Base-by-base conservation (phyloP, 2,888 invertebrate genomes). In the Poecilobothrus nobilitatus region DNA sequence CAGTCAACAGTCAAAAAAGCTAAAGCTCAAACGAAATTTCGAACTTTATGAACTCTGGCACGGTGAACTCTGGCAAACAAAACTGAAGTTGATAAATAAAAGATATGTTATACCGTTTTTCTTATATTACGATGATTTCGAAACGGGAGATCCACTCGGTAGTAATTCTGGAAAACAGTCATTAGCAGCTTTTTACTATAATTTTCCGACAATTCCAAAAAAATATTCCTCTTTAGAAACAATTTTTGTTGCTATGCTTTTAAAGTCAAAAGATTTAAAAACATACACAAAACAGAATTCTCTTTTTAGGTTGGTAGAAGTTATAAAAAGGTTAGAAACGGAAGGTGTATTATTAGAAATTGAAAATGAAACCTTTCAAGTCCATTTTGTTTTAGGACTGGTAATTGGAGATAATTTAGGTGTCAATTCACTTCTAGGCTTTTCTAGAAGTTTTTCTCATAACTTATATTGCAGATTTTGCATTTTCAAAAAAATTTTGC, bases 251-350 rank as follows among this genome's bases (percentile, higher is more conserved):
- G 66, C 66, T 6, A 66, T 66, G 66, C 20, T 68, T 64, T 21
- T 70, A 20, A 66, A 68, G n/a, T 66, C 68, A 34, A 66, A 44
- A 66, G 44, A 66, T 22, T 41, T 66, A 20, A 68, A 68, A 44
- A 37, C 41, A 4, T 68, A 66, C 33, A 44, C 1, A 15, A 66
- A 22, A 15, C 21, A 63, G 18, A 68, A 63, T 21, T 66, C 63
- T 66, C 66, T 65, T 15, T 15, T 6, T 12, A 21, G 34, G 10
- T 21, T 68, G 44, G 44, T 70, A 12, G 66, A 66, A 44, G 44
- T 33, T 34, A 68, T 68, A 66, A 70, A 70, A 63, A 68, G 68
- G 27, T 66, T 68, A 37, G 68, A 68, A 66, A 61, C 61, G 33
- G 68, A 68, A 21, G 66, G 68, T n/a, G 41, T 68, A 3, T 41